Evolutionary conservation across 1,140 invertebrate genomes (phyloP).

Genomic region (Hycleus cichorii): DNA sequence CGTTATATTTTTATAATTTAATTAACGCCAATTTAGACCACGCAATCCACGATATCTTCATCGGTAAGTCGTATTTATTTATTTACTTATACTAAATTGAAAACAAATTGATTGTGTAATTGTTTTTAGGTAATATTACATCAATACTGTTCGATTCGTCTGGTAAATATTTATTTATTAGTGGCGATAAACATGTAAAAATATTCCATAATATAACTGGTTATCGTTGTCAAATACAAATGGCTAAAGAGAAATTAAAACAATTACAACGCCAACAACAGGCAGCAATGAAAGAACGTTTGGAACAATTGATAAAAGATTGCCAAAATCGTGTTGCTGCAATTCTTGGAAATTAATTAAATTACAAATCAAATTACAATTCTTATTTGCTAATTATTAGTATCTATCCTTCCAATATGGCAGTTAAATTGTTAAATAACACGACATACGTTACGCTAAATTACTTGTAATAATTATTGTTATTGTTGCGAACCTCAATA

Average conservation of each 20-base stretch:
- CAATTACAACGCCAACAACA: slow-evolving; percentile 45
- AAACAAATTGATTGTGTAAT: not conserved
- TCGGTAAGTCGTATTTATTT: slow-evolving; percentile 39
- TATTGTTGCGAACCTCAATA: slow-evolving; percentile 44
- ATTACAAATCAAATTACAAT: not conserved
- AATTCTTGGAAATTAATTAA: no score
- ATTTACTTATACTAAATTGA: not conserved
- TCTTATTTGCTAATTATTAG: not conserved
- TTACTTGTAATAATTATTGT: not conserved
- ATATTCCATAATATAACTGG: slow-evolving; percentile 78
- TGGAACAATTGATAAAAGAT: slow-evolving; percentile 61
- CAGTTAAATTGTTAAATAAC: not conserved
- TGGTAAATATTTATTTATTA: slow-evolving; percentile 65
- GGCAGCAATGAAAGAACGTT: slow-evolving; percentile 64
- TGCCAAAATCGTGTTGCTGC: slow-evolving; percentile 42
- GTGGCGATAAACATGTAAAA: slow-evolving; percentile 68
- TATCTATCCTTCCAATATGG: not conserved
- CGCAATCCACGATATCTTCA: slow-evolving; percentile 56
- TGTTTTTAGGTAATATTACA: slow-evolving; percentile 54
- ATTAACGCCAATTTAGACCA: slow-evolving; percentile 55
- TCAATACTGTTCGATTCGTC: slow-evolving; percentile 64
- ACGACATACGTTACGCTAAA: not conserved
- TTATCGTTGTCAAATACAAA: slow-evolving; percentile 58
- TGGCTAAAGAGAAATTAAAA: slow-evolving; percentile 56
- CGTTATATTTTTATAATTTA: slow-evolving; percentile 63